Evolutionary conservation across 2,797 vertebrate species (phyloP), one percentile per base, ranked within the genome.

Genomic region (Ceyx erithaca): DNA sequence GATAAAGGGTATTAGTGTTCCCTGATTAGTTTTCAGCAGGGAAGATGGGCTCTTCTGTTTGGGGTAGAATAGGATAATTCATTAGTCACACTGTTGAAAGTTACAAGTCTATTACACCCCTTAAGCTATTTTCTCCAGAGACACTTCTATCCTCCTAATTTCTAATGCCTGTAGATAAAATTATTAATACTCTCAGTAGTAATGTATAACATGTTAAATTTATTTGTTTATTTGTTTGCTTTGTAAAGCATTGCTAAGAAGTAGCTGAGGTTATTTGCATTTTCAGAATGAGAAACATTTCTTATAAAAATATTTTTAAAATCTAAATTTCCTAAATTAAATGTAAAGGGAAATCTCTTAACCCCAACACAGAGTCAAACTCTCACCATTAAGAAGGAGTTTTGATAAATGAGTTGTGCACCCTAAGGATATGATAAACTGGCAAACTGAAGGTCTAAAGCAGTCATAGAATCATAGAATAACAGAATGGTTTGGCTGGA

Each of bases 51-150:
- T 5, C 11, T 71, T 83, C 28, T 37, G 26, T 90, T 58, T 83
- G 40, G 73, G 18, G 12, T 90, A 93, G 86, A 92, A 81, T 21
- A 84, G 59, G 62, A 62, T 90, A 79, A 91, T 92, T 86, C 78
- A 86, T 95, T 86, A 92, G 63, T 86, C 37, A 79, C 48, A 28
- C 37, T 66, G 20, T 71, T 80, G 55, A 66, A 90, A 92, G 33
- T 90, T 93, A 46, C 59, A 62, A 86, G 37, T 54, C 73, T 81
- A 51, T 88, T 81, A 76, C 72, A 76, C 22, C 21, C 33, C 55
- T 35, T 72, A 90, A 84, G 55, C 75, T 86, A 51, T 86, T 88
- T 90, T 95, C 80, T n/a, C 51, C 21, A 40, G 63, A 48, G 46
- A 92, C 94, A 88, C 55, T 66, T 88, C 23, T 79, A 5, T 86